Evolutionary conservation across 2,888 invertebrate genomes (phyloP).

Genomic region (Drosophila anomalata): DNA sequence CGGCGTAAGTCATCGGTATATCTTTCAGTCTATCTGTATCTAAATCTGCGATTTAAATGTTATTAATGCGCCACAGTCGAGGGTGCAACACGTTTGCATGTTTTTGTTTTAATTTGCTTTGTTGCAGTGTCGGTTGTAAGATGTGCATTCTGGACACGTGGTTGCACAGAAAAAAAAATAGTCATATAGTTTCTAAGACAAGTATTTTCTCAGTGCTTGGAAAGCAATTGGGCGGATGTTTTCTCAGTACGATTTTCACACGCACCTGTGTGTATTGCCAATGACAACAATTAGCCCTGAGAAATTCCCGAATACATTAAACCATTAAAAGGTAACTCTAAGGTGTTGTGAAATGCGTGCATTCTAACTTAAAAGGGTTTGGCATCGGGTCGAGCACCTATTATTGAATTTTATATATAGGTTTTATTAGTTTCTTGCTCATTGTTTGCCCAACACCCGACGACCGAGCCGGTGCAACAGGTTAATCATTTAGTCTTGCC

Average conservation of each 20-base stretch:
- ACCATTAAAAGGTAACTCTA: neutral
- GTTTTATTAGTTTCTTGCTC: neutral
- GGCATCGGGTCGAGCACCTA: conserved; percentile 1
- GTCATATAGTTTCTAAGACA: no score
- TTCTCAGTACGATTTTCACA: conserved; percentile 62
- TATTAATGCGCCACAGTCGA: conserved; percentile 51
- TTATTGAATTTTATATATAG: neutral
- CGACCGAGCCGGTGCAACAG: conserved; percentile 34
- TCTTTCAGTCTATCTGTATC: conserved; percentile 12
- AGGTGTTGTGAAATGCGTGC: neutral
- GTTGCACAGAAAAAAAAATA: neutral
- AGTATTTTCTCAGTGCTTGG: neutral
- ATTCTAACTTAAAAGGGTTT: conserved; percentile 21
- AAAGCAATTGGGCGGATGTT: conserved; percentile 56
- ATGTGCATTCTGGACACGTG: neutral
- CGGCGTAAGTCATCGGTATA: neutral
- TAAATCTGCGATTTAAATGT: conserved; percentile 48
- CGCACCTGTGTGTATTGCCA: conserved; percentile 49
- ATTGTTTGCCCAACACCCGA: conserved; percentile 24
- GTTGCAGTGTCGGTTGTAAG: no score
- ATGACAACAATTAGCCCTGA: conserved; percentile 54
- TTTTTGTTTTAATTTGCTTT: neutral
- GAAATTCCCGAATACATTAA: conserved; percentile 39
- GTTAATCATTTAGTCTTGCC: conserved; percentile 54
- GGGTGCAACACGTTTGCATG: conserved; percentile 23